phyloP scores from a whole-genome alignment of 2,113 vertebrate genomes.

The Dunckerocampus dactyliophorus region DNA sequence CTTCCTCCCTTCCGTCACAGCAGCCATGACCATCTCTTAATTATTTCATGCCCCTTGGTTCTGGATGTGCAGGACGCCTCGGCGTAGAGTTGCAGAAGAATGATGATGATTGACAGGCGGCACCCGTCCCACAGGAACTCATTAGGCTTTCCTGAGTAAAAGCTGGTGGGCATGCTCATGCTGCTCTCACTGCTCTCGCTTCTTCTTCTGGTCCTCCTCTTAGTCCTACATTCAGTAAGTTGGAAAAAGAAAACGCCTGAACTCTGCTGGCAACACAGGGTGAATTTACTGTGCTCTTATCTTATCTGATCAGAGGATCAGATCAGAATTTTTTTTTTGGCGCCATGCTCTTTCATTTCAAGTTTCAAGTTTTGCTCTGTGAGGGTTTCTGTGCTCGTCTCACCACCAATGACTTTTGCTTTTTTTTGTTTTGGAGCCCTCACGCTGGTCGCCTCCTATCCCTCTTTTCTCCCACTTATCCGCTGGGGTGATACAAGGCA shows the following conservation, averaged over 20 bases:
- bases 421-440: conserved; percentile 54
- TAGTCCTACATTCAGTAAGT: conserved; percentile 72
- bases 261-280: conserved; percentile 58
- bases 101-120: conserved; percentile 73
- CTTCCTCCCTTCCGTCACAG: conserved; percentile 50
- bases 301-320: conserved; percentile 70
- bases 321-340: conserved; percentile 52
- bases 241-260: conserved; percentile 66
- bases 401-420: conserved; percentile 44
- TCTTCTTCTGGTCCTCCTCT: conserved; percentile 70
- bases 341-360: conserved; percentile 63
- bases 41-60: conserved; percentile 80
- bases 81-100: conserved; percentile 58
- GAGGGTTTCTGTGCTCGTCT: conserved; percentile 50
- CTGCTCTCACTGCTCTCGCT: conserved; percentile 53
- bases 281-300: conserved; percentile 68
- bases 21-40: conserved; percentile 68
- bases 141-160: conserved; percentile 78
- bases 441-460: conserved; percentile 46
- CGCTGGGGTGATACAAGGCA: conserved; percentile 63
- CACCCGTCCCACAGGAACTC: conserved; percentile 78
- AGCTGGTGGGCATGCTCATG: conserved; percentile 77
- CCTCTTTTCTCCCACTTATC: conserved; percentile 60
- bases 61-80: conserved; percentile 58
- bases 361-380: conserved; percentile 53